Percentiles rank a stretch among this genome's conserved stretches.
Conservation (phyloP, 2,888 invertebrate genomes). For the Agrotis ipsilon region DNA sequence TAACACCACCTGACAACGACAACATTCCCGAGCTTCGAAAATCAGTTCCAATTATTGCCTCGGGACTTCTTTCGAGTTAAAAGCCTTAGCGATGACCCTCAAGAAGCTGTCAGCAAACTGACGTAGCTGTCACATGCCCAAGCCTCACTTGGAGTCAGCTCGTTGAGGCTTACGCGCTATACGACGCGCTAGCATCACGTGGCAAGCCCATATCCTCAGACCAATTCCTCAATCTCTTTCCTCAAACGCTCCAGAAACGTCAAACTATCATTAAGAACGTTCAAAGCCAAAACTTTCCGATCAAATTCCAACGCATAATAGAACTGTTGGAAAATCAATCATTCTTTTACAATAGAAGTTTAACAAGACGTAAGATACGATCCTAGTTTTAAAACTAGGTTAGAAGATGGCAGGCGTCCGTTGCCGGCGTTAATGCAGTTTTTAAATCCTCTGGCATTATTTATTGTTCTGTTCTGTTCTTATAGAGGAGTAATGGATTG, state of each 20-base stretch:
- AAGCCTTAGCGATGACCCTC: too few relatives aligned
- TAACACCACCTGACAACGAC: too few relatives aligned
- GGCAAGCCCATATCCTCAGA: too few relatives aligned
- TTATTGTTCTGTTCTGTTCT: constrained; percentile 2
- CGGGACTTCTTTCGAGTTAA: too few relatives aligned
- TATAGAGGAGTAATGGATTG: constrained; percentile 10
- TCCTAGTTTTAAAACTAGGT: constrained; percentile 47
- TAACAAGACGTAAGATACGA: constrained; percentile 35
- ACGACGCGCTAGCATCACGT: too few relatives aligned
- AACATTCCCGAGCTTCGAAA: too few relatives aligned
- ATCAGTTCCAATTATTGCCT: too few relatives aligned
- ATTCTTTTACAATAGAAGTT: constrained; percentile 27
- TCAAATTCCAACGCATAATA: constrained; percentile 10
- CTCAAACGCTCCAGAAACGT: not conserved
- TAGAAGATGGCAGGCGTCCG: constrained; percentile 23
- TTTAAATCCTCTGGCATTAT: constrained; percentile 35
- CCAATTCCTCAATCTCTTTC: not conserved
- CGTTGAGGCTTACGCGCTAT: too few relatives aligned
- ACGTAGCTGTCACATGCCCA: too few relatives aligned
- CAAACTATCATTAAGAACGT: not conserved
- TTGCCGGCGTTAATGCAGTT: constrained; percentile 37
- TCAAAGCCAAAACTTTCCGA: not conserved
- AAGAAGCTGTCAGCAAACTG: too few relatives aligned
- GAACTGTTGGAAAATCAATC: constrained; percentile 44
- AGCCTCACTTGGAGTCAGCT: too few relatives aligned